Evolutionary conservation across 2,888 invertebrate genomes (phyloP).

Genomic region (Uloborus plumipes): DNA sequence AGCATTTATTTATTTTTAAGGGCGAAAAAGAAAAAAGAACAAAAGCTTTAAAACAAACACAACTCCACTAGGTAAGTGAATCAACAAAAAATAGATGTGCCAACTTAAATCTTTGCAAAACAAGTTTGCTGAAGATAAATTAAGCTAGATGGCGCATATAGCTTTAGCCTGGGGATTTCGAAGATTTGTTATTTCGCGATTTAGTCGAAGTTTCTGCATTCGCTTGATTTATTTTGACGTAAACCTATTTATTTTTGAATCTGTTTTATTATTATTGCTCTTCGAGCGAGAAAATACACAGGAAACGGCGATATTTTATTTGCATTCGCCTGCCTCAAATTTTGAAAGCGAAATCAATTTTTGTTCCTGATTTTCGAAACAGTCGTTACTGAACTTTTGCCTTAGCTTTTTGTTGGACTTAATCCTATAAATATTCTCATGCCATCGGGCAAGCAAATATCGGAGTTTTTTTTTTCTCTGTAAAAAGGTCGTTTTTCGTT

Average conservation of each 20-base stretch:
- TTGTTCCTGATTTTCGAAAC: neutral
- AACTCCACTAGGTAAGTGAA: constrained; percentile 6
- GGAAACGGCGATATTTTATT: constrained; percentile 7
- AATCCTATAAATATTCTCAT: neutral
- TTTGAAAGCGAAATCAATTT: constrained; percentile 4
- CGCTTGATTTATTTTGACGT: constrained; percentile 40
- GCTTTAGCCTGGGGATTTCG: constrained; percentile 27
- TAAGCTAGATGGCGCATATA: constrained; percentile 29
- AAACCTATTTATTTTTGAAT: constrained; percentile 26
- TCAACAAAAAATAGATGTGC: constrained; percentile 25
- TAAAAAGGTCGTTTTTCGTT: too few species aligned
- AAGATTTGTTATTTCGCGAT: constrained; percentile 50
- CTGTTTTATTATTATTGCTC: neutral
- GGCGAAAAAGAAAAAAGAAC: too few species aligned
- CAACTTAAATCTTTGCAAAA: constrained; percentile 49
- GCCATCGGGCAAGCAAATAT: too few species aligned
- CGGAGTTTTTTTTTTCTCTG: too few species aligned
- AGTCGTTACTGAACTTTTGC: neutral
- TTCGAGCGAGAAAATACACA: neutral
- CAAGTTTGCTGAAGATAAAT: constrained; percentile 43
- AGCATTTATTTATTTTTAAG: neutral
- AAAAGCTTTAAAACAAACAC: constrained; percentile 13
- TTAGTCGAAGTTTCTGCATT: constrained; percentile 32
- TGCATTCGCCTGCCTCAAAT: neutral
- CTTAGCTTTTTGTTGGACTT: neutral